Evolutionary conservation across 2,113 vertebrate genomes (phyloP).

Genomic region (Apodemus sylvaticus): DNA sequence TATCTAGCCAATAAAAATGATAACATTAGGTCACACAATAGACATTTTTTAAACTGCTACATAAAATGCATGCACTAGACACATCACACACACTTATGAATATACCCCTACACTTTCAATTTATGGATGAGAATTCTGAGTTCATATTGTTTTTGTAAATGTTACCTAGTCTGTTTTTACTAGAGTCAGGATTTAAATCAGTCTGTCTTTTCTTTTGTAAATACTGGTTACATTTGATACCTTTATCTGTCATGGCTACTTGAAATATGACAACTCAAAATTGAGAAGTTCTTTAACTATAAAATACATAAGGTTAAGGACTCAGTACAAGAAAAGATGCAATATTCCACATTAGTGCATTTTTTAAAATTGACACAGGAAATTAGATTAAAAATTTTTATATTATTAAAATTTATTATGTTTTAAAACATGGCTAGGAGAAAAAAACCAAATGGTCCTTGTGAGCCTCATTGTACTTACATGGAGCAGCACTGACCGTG

Average conservation of each 20-base stretch:
- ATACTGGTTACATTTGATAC: neutral
- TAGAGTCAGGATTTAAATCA: constrained; percentile 29
- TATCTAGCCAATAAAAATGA: neutral
- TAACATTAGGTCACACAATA: neutral
- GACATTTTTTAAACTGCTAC: constrained; percentile 10
- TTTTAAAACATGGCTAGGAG: neutral
- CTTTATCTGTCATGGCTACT: neutral
- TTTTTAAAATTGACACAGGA: constrained; percentile 5
- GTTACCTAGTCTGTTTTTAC: neutral
- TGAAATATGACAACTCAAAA: neutral
- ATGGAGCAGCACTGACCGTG: neutral
- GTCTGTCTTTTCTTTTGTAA: neutral
- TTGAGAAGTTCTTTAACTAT: neutral
- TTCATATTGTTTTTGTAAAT: neutral
- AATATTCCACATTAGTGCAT: neutral
- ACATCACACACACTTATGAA: neutral
- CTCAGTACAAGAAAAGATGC: neutral
- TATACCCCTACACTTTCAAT: neutral
- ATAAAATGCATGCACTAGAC: neutral
- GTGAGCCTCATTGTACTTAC: neutral
- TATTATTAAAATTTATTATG: neutral
- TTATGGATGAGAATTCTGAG: constrained; percentile 7
- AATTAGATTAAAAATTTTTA: neutral
- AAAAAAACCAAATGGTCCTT: neutral
- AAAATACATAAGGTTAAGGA: neutral